Percentiles rank a stretch among this genome's conserved stretches.
phyloP scores from a whole-genome alignment of 2,888 invertebrate species.

The Strigamia maritima region DNA sequence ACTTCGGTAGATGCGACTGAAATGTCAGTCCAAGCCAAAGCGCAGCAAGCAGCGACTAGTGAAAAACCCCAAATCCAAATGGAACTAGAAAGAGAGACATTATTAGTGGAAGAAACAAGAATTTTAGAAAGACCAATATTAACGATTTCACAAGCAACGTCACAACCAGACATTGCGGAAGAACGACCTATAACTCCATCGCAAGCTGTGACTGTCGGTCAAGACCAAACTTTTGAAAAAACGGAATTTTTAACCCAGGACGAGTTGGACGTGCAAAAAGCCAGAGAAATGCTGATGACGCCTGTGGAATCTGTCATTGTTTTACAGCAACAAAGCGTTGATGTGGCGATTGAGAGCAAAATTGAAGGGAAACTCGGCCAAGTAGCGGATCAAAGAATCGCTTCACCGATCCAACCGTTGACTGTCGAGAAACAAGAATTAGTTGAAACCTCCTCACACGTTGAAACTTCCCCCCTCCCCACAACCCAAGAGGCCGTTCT shows the following conservation, averaged over 20 bases:
- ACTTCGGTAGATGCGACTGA: neutral
- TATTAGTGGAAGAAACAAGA: neutral
- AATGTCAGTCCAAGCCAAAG: neutral
- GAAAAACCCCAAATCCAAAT: neutral
- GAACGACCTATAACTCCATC: neutral
- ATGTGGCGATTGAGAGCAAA: neutral
- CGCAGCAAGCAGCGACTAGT: neutral
- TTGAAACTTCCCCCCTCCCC: neutral
- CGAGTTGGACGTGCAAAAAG: neutral
- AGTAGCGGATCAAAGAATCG: neutral
- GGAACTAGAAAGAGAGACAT: neutral
- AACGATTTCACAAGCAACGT: neutral
- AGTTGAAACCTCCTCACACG: neutral
- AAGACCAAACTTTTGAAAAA: neutral
- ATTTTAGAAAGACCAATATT: neutral
- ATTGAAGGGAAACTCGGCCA: neutral
- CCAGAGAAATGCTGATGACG: neutral
- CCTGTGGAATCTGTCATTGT: neutral
- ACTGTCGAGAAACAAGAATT: neutral
- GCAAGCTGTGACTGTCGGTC: neutral
- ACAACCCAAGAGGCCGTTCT: neutral
- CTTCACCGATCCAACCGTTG: neutral
- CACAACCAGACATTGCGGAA: neutral
- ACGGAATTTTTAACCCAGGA: neutral
- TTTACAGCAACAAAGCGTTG: neutral